Percentiles rank a stretch among this genome's conserved stretches.
Evolutionary conservation across 2,797 vertebrate species (phyloP).

Genomic region (Micromesistius poutassou): DNA sequence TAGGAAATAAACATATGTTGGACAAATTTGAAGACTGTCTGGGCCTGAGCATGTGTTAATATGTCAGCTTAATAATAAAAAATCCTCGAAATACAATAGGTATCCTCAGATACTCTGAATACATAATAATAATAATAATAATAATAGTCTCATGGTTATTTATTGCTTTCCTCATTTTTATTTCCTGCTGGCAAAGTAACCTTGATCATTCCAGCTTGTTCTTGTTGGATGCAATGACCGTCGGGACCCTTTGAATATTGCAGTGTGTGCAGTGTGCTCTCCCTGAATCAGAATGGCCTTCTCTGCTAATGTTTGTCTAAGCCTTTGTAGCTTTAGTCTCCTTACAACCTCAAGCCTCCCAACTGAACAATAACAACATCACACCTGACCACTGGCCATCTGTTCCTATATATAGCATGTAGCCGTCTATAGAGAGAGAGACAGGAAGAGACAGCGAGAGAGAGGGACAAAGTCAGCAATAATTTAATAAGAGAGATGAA

Average conservation of each 20-base stretch:
- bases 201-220: not conserved
- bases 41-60: too few relatives aligned
- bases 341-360: not conserved
- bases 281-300: too few relatives aligned
- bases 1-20: too few relatives aligned
- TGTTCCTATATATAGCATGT: not conserved
- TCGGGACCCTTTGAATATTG: not conserved
- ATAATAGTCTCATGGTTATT: not conserved
- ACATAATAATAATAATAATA: not conserved
- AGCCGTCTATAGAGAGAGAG: constrained; percentile 33
- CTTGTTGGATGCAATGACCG: not conserved
- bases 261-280: not conserved
- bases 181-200: not conserved
- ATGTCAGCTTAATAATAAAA: too few relatives aligned
- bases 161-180: not conserved
- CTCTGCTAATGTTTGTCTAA: too few relatives aligned
- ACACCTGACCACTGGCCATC: not conserved
- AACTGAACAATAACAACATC: not conserved
- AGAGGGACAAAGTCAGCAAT: not conserved
- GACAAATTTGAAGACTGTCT: too few relatives aligned
- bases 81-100: too few relatives aligned
- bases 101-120: too few relatives aligned
- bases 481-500: too few relatives aligned
- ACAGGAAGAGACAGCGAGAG: not conserved
- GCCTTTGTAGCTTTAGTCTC: not conserved